These are phyloP conservation scores for Acomys russatus DNA, from an alignment of 2,797 vertebrate species.

Conservation along the genomic window DNA sequence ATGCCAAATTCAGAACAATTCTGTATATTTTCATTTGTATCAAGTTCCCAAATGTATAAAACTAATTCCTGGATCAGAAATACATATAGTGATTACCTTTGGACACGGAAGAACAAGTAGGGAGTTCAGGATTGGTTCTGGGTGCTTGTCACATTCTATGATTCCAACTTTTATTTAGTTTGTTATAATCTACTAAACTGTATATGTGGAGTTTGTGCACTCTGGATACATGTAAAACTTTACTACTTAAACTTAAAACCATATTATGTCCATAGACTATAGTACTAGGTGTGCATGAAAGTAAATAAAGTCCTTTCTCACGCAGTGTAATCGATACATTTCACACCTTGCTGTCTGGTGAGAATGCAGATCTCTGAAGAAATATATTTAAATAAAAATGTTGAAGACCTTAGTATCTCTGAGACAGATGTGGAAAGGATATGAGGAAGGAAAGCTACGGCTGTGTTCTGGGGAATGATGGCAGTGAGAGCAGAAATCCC, in stretches of 20 bases:
- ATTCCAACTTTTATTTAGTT: not conserved
- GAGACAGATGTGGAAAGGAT: not conserved
- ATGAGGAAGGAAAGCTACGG: not conserved
- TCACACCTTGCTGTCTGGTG: slow-evolving; percentile 37
- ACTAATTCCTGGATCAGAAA: slow-evolving; percentile 29
- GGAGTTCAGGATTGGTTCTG: not conserved
- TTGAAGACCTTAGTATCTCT: slow-evolving; percentile 21
- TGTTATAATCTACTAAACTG: slow-evolving; percentile 15
- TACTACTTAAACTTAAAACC: not conserved
- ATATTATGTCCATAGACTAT: not conserved
- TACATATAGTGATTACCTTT: not conserved
- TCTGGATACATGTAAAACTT: not conserved
- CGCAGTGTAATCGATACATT: not conserved
- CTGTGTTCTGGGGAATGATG: not conserved
- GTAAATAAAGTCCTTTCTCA: slow-evolving; percentile 14
- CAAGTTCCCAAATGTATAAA: slow-evolving; percentile 30
- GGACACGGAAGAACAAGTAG: not conserved
- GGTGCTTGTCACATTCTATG: not conserved
- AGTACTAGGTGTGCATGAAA: not conserved
- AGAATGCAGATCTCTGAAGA: slow-evolving; percentile 48
- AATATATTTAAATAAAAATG: slow-evolving; percentile 48
- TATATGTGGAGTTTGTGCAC: not conserved
- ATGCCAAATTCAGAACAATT: slow-evolving; percentile 28
- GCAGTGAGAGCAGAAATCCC: not conserved
- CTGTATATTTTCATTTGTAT: slow-evolving; percentile 19